Evolutionary conservation across 2,113 vertebrate species (phyloP), one percentile per base, ranked within the genome.

Genomic region (Dunckerocampus dactyliophorus): DNA sequence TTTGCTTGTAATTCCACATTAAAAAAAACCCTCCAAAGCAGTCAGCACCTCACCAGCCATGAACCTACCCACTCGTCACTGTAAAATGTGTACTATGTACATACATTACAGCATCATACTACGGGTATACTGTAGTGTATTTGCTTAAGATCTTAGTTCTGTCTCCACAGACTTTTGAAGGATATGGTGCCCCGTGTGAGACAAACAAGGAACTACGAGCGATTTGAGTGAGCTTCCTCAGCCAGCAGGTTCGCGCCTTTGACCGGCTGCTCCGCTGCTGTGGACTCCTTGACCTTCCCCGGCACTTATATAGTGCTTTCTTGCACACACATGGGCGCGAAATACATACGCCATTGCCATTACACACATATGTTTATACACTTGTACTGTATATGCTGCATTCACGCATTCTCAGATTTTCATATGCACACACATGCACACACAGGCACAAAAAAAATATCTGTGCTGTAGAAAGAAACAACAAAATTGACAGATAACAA

Each of bases 161-260:
- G 63, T 66, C 50, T 47, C 55, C 65, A 17, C 92, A 99, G 97
- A 82, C 86, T 99, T 67, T 90, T 98, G 72, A 78, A 90, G 3
- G 95, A 98, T 52, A 98, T 96, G 94, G 84, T 98, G 5, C 97
- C 97, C 21, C 90, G 94, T 0, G 91, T 98, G 60, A 90, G 93
- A 87, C 95, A 97, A 72, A 98, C 96, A 0, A 93, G 93, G 60
- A 93, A 97, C 81, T 99, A 99, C 1, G 96, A 99, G 75, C 95
- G 95, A 82, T 98, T 99, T 37, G 97, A 98, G 84, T 99, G 90
- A 59, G 37, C 39, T 14, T 14, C 39, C 39, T 43, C 39, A 14
- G 13, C 39, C 39, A 57, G 62, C 65, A 63, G 37, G 50, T 75
- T 66, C 49, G 63, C 71, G 65, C 1, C 4, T 22, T 14, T 3